Evolutionary conservation across 2,113 vertebrate genomes (phyloP), one percentile per base, ranked within the genome.

Genomic region (Nansenia antarctica): DNA sequence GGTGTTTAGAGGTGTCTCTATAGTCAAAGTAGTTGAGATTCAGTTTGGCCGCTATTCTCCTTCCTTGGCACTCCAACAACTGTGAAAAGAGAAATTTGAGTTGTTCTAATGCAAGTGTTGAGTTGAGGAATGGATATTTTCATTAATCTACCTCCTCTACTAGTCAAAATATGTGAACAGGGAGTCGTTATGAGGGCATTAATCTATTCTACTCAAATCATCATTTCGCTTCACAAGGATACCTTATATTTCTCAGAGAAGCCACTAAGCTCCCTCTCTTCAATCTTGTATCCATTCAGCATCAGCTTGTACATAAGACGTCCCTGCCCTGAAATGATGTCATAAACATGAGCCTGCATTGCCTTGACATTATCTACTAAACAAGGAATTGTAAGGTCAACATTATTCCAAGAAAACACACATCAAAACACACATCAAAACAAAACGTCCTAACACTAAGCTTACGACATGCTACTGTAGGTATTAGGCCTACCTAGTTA

Each of bases 201-300:
- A 8, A 55, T 29, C 26, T 12, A 15, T 11, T 42, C 12, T n/a
- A n/a, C n/a, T 9, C 39, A 42, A n/a, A 42, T 49, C n/a, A 14
- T 20, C 8, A 32, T 32, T 30, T 15, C 32, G 9, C 2, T 22
- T 30, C 29, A 34, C 26, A 49, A 58, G 26, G 55, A 27, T 58
- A 70, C 68, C 47, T 35, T 32, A 53, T 70, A 70, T 49, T 70
- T 70, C 31, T 70, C 68, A 26, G 58, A 62, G 31, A 70, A 70
- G 42, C 68, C 68, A 70, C 68, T 53, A 42, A 70, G 29, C 49
- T 52, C 31, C 22, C 31, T 30, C 11, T 35, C 31, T 26, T 70
- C 68, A 18, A 70, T 54, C 30, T 70, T 70, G 22, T 70, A 37
- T 24, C 68, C 68, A 29, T 70, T 52, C 12, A 70, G 30, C 18